Base-by-base conservation (phyloP, 2,888 invertebrate species). In the Anodontia alba region DNA sequence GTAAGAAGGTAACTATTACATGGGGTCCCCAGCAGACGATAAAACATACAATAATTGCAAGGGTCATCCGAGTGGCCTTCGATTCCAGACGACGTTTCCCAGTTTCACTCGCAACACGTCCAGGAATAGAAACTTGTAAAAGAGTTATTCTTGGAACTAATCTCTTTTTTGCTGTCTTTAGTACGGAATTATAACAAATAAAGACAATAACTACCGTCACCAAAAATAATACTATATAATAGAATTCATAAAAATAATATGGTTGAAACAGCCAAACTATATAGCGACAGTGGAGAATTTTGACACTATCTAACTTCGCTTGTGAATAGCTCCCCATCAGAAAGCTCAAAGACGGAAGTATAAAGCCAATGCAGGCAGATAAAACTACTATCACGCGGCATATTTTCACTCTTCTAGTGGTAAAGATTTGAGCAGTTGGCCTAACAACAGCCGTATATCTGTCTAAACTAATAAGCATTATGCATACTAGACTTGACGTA, bases 1-100 rank as follows among this genome's bases (percentile, higher is more conserved):
- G 81, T n/a, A 84, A 49, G 12, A 84, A 29, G 0, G 81, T 81
- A 3, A 84, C 74, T 8, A 84, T 49, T 3, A 75, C 76, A 68
- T 84, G 84, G 1, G 84, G 84, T 38, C 79, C 84, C 84, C 84
- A 84, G 54, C 84, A 84, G 15, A 84, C 73, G 10, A 84, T 67
- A 54, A 84, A 84, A n/a, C 78, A 76, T 33, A 82, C 33, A 12
- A 84, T 80, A 7, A 84, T 76, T 15, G 78, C 77, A 54, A 80
- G 78, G 0, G 84, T 77, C 7, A 84, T 75, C 23, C 80, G 77
- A 15, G 84, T 84, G 10, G 84, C 84, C 57, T 82, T 81, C 23
- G 70, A 38, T 33, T 84, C 84, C 20, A 66, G 73, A 23, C 76
- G 79, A 12, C 80, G 71, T 36, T 57, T 62, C 10, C 70, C 71